Percentiles rank a stretch among this genome's conserved stretches.
These are phyloP conservation scores for Popillia japonica DNA, from an alignment of 1,140 invertebrate species.

Conservation along the genomic window DNA sequence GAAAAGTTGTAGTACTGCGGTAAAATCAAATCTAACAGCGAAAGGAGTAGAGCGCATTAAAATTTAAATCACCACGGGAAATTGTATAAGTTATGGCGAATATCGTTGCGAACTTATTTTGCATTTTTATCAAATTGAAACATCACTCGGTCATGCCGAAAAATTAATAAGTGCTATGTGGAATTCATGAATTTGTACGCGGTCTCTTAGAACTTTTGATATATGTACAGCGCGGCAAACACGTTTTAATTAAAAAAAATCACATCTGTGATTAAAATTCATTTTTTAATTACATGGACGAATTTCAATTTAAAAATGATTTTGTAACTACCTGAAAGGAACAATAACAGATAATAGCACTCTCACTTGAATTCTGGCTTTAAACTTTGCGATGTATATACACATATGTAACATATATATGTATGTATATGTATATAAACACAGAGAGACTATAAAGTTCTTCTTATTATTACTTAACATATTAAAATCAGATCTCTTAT, in stretches of 20 bases:
- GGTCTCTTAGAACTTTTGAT: neutral
- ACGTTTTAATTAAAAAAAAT: neutral
- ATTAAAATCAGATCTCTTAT: too few relatives aligned
- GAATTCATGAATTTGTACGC: conserved; percentile 6
- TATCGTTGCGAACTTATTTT: conserved; percentile 28
- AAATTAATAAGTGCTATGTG: conserved; percentile 22
- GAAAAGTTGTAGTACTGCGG: neutral
- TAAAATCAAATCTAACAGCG: neutral
- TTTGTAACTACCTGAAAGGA: too few relatives aligned
- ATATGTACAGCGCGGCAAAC: neutral
- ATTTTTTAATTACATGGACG: too few relatives aligned
- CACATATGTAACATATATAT: too few relatives aligned
- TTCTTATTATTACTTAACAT: too few relatives aligned
- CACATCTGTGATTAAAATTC: neutral
- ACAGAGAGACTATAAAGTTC: too few relatives aligned
- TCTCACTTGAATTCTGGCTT: too few relatives aligned
- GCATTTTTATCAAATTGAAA: conserved; percentile 34
- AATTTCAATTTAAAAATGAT: too few relatives aligned
- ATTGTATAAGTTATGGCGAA: conserved; percentile 25
- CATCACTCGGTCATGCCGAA: neutral
- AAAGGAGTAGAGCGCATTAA: conserved; percentile 23
- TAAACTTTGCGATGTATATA: too few relatives aligned
- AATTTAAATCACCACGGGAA: conserved; percentile 20
- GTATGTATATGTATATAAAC: too few relatives aligned
- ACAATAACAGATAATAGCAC: too few relatives aligned